Percentiles rank a stretch among this genome's conserved stretches.
Conservation (phyloP, 2,797 vertebrate genomes). For the Eutrigla gurnardus region DNA sequence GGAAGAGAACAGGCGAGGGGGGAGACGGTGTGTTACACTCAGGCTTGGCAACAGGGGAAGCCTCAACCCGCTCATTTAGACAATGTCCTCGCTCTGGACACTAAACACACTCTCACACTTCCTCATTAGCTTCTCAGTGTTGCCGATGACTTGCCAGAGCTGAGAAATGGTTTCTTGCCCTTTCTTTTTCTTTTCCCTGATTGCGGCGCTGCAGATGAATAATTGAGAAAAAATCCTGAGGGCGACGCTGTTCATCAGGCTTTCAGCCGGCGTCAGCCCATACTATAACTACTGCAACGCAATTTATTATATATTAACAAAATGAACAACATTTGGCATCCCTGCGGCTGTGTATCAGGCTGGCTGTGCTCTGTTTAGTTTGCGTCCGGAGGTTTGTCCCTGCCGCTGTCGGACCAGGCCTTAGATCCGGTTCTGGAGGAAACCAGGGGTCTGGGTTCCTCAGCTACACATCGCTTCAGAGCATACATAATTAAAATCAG, state of each 20-base stretch:
- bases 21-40: slow-evolving; percentile 53
- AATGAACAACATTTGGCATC: slow-evolving; percentile 39
- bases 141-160: slow-evolving; percentile 25
- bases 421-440: slow-evolving; percentile 10
- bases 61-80: slow-evolving; percentile 42
- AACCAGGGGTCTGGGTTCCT: slow-evolving; percentile 21
- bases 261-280: slow-evolving; percentile 41
- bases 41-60: slow-evolving; percentile 30
- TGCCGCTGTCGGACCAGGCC: slow-evolving; percentile 19
- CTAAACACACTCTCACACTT: slow-evolving; percentile 36
- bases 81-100: slow-evolving; percentile 23
- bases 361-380: slow-evolving; percentile 31
- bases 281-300: slow-evolving; percentile 28
- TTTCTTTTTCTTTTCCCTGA: slow-evolving; percentile 25
- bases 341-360: slow-evolving; percentile 36
- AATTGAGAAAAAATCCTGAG: slow-evolving; percentile 44
- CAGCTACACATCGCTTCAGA: slow-evolving; percentile 39
- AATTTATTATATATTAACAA: slow-evolving; percentile 37
- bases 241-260: slow-evolving; percentile 47
- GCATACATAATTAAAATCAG: slow-evolving; percentile 34
- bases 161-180: slow-evolving; percentile 24
- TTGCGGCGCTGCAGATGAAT: slow-evolving; percentile 45
- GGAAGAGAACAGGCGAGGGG: slow-evolving; percentile 36
- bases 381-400: slow-evolving; percentile 40
- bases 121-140: slow-evolving; percentile 40